These are phyloP conservation scores for Hiodon alosoides DNA, from an alignment of 2,113 vertebrate species.

Conservation along the genomic window DNA sequence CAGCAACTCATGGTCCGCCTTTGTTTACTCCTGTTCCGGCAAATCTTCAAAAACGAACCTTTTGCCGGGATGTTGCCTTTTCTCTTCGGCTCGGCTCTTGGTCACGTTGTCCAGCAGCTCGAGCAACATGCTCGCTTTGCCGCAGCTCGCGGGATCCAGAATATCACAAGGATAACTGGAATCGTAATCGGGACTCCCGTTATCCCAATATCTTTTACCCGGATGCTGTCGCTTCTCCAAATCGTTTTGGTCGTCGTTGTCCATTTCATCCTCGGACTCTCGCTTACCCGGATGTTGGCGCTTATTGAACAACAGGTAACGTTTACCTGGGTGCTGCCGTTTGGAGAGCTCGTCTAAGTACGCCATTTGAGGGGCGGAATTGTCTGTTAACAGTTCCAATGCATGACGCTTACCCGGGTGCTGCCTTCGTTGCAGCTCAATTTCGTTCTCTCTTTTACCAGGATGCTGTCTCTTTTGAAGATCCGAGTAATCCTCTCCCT, in stretches of 20 bases:
- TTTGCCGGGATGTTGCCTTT: slow-evolving; percentile 80
- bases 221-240: slow-evolving; percentile 77
- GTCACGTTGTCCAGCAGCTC: slow-evolving; percentile 67
- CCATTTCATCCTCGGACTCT: slow-evolving; percentile 48
- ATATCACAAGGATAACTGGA: slow-evolving; percentile 60
- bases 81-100: slow-evolving; percentile 64
- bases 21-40: slow-evolving; percentile 57
- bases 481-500: slow-evolving; percentile 44
- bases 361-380: slow-evolving; percentile 36
- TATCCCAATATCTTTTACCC: slow-evolving; percentile 68
- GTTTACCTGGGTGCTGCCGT: slow-evolving; percentile 75
- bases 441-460: slow-evolving; percentile 67
- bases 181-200: slow-evolving; percentile 50
- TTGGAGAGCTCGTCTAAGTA: slow-evolving; percentile 62
- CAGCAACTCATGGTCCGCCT: slow-evolving; percentile 25
- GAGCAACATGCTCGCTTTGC: slow-evolving; percentile 65
- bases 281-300: slow-evolving; percentile 67
- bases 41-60: slow-evolving; percentile 51
- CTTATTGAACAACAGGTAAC: slow-evolving; percentile 59
- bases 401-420: slow-evolving; percentile 68
- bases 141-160: slow-evolving; percentile 60
- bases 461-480: slow-evolving; percentile 64
- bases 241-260: slow-evolving; percentile 42
- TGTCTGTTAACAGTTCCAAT: slow-evolving; percentile 47
- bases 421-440: slow-evolving; percentile 64